Evolutionary conservation across 2,888 invertebrate genomes (phyloP), one percentile per base, ranked within the genome.

Genomic region (Choreutis nemorana): DNA sequence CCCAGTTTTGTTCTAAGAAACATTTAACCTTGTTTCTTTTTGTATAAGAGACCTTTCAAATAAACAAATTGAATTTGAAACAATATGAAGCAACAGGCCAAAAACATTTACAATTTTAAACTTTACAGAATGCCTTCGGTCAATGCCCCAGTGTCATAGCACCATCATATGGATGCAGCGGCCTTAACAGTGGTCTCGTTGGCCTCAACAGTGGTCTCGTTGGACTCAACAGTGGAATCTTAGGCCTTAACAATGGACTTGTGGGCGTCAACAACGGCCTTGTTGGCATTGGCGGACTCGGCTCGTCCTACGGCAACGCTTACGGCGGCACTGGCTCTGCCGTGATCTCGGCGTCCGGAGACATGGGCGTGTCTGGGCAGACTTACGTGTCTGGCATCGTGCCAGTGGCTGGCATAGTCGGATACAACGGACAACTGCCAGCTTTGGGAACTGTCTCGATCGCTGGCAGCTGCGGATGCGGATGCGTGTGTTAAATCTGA

Each of bases 401-500:
- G 14, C 57, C 59, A 22, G 50, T 54, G 30, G 43, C 50, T 14
- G 54, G 57, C 28, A 42, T 48, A n/a, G 57, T 56, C 13, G 41
- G 42, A 10, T 53, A 53, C 45, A 36, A 40, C 12, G 56, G 57
- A 8, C 29, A 29, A 14, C 45, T 53, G 14, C 44, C 45, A 15
- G 55, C 54, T 31, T 39, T 37, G 21, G 54, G 51, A 26, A 33
- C 40, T 20, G 49, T 34, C 7, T 23, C 34, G 7, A 26, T 37
- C 22, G 7, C n/a, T 7, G 34, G 30, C 29, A 23, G 31, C 28
- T 37, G 34, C 18, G 29, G 32, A 7, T 35, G 36, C 29, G 26
- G 29, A 3, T 30, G 34, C 27, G 23, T 21, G 10, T 22, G 10
- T 29, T 30, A 30, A 33, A 28, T 33, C 25, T n/a, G n/a, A n/a